Percentiles rank a stretch among this genome's conserved stretches.
Evolutionary conservation across 2,888 invertebrate genomes (phyloP).

Genomic region (Nebria brevicollis): DNA sequence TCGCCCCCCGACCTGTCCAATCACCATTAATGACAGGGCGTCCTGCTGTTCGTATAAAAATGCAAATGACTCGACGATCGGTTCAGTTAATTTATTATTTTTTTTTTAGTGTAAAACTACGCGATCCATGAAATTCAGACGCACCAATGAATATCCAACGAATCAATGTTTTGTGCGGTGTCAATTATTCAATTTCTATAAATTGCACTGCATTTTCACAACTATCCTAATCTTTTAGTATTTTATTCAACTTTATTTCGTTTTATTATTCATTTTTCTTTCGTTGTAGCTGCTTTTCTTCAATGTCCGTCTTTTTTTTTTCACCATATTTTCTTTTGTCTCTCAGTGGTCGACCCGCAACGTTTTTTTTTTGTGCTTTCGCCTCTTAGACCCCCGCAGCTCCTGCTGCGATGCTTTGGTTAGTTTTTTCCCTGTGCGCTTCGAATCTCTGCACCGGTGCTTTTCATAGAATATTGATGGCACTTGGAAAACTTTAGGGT

Average conservation of each 20-base stretch:
- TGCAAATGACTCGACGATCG: conserved; percentile 26
- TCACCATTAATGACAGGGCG: conserved; percentile 4
- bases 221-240: not conserved
- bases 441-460: conserved; percentile 43
- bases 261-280: conserved; percentile 26
- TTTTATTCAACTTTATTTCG: not conserved
- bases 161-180: not conserved
- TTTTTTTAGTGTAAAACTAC: not conserved
- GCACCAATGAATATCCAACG: not conserved
- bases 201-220: not conserved
- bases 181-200: not conserved
- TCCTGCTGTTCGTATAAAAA: conserved; percentile 27
- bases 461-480: conserved; percentile 47
- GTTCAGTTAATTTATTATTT: conserved; percentile 39
- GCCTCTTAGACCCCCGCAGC: not conserved
- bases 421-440: conserved; percentile 26
- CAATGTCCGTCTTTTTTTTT: not conserved
- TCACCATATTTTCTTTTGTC: conserved; percentile 6
- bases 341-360: not conserved
- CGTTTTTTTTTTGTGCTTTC: conserved; percentile 33
- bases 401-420: not conserved
- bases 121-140: conserved; percentile 7
- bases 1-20: not conserved
- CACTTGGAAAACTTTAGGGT: conserved; percentile 45
- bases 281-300: conserved; percentile 20